phyloP scores from a whole-genome alignment of 2,888 invertebrate genomes.

The Acronicta leporina region DNA sequence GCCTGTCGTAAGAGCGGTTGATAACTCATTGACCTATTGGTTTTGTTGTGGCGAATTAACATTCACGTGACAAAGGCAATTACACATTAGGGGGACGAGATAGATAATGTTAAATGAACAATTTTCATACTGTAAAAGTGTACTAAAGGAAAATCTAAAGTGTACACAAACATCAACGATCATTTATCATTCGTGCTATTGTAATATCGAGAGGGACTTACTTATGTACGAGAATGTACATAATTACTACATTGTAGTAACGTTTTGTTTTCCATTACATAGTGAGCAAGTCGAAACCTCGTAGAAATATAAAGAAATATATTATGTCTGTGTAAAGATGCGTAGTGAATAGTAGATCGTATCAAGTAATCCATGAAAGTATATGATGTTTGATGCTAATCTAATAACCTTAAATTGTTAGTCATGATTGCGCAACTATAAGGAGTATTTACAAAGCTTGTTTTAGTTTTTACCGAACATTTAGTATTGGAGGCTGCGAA shows the following conservation, averaged over 20 bases:
- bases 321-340: conserved; percentile 4
- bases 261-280: conserved; percentile 23
- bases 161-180: conserved; percentile 2
- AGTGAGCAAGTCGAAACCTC: conserved; percentile 15
- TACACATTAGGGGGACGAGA: conserved; percentile 13
- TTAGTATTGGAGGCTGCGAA: conserved; percentile 1
- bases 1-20: conserved; percentile 27
- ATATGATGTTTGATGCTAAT: conserved; percentile 3
- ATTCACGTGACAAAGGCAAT: conserved; percentile 19
- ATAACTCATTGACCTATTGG: conserved; percentile 41
- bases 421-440: conserved; percentile 27
- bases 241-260: neutral
- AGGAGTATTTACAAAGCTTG: conserved; percentile 11
- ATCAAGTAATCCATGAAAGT: conserved; percentile 9
- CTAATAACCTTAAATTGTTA: conserved; percentile 9
- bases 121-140: neutral
- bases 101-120: neutral
- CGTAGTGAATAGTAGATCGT: conserved; percentile 12
- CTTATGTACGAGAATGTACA: neutral
- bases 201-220: conserved; percentile 6
- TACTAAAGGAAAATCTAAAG: conserved; percentile 17
- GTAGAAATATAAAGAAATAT: conserved; percentile 28
- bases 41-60: conserved; percentile 34
- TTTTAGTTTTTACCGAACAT: conserved; percentile 4
- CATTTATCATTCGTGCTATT: neutral